These are phyloP conservation scores for Dipodomys stephensi DNA, from an alignment of 2,113 vertebrate genomes.

Conservation along the genomic window DNA sequence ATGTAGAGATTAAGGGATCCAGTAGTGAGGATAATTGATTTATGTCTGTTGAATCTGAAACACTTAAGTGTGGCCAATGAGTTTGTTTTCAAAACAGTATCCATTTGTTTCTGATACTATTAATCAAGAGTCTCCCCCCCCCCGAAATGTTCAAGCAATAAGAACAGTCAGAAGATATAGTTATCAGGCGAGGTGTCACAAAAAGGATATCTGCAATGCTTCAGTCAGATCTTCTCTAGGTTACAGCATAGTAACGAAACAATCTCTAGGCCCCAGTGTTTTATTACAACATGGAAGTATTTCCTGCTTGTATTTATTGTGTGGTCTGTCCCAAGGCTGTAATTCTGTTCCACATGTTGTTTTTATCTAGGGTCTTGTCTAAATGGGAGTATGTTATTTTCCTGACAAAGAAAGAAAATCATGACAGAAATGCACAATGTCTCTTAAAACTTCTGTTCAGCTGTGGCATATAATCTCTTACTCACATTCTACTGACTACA, in stretches of 20 bases:
- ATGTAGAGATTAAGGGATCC: neutral
- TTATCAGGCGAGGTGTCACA: neutral
- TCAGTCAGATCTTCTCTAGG: neutral
- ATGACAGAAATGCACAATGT: neutral
- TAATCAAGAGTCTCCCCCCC: neutral
- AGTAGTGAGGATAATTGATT: neutral
- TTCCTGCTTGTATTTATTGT: neutral
- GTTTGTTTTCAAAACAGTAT: neutral
- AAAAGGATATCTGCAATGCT: neutral
- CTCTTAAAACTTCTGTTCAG: neutral
- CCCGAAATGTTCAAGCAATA: neutral
- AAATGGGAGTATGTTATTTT: neutral
- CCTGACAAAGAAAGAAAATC: neutral
- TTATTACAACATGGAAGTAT: neutral
- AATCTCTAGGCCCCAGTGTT: neutral
- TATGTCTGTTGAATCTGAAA: neutral
- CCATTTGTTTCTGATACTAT: neutral
- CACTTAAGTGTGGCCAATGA: neutral
- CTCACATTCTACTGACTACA: neutral
- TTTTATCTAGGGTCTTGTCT: neutral
- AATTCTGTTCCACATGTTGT: rapidly evolving
- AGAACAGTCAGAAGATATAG: neutral
- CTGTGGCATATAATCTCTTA: neutral
- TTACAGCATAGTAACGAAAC: neutral
- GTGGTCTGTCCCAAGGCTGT: neutral